These are phyloP conservation scores for Acanthis flammea DNA, from an alignment of 2,797 vertebrate genomes.

Conservation along the genomic window DNA sequence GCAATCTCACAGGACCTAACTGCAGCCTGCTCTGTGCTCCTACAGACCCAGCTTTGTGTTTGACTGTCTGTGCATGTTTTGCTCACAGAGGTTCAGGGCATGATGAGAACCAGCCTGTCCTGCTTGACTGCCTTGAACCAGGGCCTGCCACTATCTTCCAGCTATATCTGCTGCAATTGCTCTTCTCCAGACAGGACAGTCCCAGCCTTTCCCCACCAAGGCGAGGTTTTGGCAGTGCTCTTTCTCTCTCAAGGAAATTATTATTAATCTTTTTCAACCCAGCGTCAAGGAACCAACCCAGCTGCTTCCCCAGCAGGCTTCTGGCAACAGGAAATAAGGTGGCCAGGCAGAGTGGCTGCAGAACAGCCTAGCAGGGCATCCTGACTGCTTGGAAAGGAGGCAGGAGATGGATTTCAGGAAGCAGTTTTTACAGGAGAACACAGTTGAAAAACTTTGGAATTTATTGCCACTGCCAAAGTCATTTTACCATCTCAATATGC, in stretches of 20 bases:
- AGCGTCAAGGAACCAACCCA: neutral
- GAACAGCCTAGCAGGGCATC: fast-evolving
- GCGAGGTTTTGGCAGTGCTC: neutral
- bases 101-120: neutral
- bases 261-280: neutral
- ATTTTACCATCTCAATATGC: neutral
- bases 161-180: conserved; percentile 20
- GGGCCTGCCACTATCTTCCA: neutral
- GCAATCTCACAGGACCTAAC: neutral
- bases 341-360: neutral
- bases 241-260: neutral
- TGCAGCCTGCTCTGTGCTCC: neutral
- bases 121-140: neutral
- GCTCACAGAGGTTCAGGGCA: neutral
- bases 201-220: fast-evolving
- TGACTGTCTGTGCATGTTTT: neutral
- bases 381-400: neutral
- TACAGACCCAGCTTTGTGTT: neutral
- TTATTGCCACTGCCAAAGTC: neutral
- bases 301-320: neutral
- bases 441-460: neutral
- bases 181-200: neutral
- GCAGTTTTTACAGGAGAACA: neutral
- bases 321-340: neutral
- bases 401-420: neutral